Conservation (phyloP, 1,140 invertebrate genomes). For the Drosophila melanogaster region Release_6_plus_ISO1_MT NC_004354.4:17213001-17213500, state of each 20-base stretch:
- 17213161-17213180: too few relatives aligned
- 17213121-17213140: too few relatives aligned
- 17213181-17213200: too few relatives aligned
- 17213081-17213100: too few relatives aligned
- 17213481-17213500: constrained; percentile 85
- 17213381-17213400: constrained; percentile 85
- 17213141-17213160: too few relatives aligned
- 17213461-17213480: constrained; percentile 85
- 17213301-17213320: constrained; percentile 44
- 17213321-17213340: constrained; percentile 44
- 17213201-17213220: constrained; percentile 10
- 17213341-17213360: constrained; percentile 70
- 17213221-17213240: constrained; percentile 55
- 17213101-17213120: not conserved
- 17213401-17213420: constrained; percentile 34
- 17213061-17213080: too few relatives aligned
- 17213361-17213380: constrained; percentile 85
- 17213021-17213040: constrained; percentile 58
- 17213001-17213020: constrained; percentile 47
- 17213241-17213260: constrained; percentile 72
- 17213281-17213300: constrained; percentile 61
- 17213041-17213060: constrained; percentile 26
- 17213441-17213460: constrained; percentile 90
- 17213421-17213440: constrained; percentile 85
- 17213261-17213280: constrained; percentile 69